Percentiles rank a stretch among this genome's conserved stretches.
Evolutionary conservation across 2,113 vertebrate species (phyloP).

Genomic region (Hyperopisus bebe): DNA sequence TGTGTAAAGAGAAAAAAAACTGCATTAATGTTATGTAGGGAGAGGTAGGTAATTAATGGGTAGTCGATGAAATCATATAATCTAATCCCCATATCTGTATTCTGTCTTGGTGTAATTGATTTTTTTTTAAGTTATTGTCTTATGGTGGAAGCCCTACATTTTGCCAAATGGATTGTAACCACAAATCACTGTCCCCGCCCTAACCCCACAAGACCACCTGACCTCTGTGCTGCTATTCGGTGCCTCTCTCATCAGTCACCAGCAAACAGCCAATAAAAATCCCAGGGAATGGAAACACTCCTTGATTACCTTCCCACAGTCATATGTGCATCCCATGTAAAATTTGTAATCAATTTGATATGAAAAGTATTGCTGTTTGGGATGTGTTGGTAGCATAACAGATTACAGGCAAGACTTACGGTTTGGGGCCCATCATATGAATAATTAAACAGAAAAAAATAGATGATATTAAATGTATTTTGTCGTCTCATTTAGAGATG

Average conservation of each 20-base stretch:
- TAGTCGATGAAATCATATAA: background rate
- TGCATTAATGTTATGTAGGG: background rate
- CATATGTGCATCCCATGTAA: background rate
- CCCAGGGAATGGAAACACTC: background rate
- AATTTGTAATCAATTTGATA: background rate
- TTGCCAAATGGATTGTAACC: background rate
- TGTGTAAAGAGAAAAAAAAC: background rate
- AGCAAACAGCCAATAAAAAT: background rate
- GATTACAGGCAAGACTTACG: background rate
- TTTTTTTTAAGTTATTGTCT: slow-evolving; percentile 1
- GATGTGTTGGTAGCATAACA: background rate
- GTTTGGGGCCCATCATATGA: background rate
- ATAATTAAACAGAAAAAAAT: background rate
- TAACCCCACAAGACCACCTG: background rate
- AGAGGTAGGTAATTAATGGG: background rate
- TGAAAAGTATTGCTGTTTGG: background rate
- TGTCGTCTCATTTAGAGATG: background rate
- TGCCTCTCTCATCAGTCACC: background rate
- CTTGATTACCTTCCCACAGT: background rate
- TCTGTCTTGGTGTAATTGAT: background rate
- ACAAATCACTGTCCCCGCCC: background rate
- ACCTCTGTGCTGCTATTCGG: background rate
- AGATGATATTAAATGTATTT: background rate
- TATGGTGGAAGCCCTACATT: background rate
- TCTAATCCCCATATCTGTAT: background rate